Conservation (phyloP, 2,113 vertebrate genomes). For the Pelodiscus sinensis region DNA sequence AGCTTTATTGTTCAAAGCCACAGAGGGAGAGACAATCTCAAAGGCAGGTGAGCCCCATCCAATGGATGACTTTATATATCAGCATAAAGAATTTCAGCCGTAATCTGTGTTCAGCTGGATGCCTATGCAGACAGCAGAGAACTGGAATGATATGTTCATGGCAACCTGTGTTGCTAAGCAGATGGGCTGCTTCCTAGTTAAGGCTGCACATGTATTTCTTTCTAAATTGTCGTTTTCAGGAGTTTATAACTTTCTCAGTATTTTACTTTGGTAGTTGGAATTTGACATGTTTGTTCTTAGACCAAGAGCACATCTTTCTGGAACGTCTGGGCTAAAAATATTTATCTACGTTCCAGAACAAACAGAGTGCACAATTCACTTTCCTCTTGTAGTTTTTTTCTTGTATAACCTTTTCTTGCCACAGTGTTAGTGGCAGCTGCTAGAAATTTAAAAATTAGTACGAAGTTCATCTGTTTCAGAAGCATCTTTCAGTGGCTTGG, state of each 20-base stretch:
- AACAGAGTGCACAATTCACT: background rate
- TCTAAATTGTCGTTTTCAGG: background rate
- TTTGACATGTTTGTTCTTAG: background rate
- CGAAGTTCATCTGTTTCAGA: background rate
- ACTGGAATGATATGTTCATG: background rate
- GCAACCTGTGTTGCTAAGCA: background rate
- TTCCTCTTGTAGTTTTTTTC: background rate
- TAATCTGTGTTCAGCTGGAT: background rate
- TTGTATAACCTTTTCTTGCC: background rate
- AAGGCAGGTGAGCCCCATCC: background rate
- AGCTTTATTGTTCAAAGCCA: background rate
- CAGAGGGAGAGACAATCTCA: background rate
- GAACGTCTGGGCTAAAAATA: background rate
- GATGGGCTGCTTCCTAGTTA: background rate
- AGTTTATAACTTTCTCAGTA: background rate
- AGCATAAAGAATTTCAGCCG: background rate
- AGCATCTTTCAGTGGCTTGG: background rate
- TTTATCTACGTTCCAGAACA: background rate
- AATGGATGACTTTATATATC: background rate
- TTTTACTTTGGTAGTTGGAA: background rate
- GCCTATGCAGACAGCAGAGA: background rate
- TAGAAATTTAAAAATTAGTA: background rate
- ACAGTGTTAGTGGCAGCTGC: rapidly evolving
- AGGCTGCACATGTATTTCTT: background rate
- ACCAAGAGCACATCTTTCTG: background rate